Evolutionary conservation across 2,113 vertebrate genomes (phyloP).

Genomic region (Forbesichthys papilliferus): DNA sequence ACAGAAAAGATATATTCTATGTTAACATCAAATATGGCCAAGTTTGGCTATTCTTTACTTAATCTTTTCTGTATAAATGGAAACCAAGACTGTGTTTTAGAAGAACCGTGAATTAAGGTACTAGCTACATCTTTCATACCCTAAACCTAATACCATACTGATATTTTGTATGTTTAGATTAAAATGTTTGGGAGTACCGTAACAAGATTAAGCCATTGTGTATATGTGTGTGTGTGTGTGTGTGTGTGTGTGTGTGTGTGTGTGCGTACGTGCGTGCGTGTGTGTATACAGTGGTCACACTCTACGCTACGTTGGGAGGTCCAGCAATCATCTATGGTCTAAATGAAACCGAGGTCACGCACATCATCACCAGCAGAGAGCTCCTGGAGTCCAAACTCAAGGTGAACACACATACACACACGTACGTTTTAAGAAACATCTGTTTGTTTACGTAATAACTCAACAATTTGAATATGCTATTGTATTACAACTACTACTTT

Average conservation of each 20-base stretch:
- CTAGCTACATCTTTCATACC: too few relatives aligned
- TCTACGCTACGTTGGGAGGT: constrained; percentile 92
- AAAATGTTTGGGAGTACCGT: neutral
- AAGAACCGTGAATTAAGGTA: too few relatives aligned
- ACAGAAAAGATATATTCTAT: too few relatives aligned
- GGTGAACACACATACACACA: constrained; percentile 68
- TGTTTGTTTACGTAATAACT: too few relatives aligned
- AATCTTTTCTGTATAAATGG: too few relatives aligned
- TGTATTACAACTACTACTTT: constrained; percentile 30
- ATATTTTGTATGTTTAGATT: neutral
- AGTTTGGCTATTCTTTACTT: too few relatives aligned
- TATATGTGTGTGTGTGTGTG: constrained; percentile 16
- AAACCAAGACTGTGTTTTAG: too few relatives aligned
- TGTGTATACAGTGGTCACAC: constrained; percentile 85
- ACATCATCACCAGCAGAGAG: constrained; percentile 93
- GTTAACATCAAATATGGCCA: too few relatives aligned
- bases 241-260: constrained; percentile 19
- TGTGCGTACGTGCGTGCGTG: constrained; percentile 20
- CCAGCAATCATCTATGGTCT: constrained; percentile 90
- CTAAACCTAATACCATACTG: neutral
- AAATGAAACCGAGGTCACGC: constrained; percentile 90
- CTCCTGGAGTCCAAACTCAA: constrained; percentile 90
- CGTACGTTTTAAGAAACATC: neutral
- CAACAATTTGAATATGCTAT: too few relatives aligned
- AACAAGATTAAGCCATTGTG: neutral